A percentile compares a stretch with the other conserved stretches of the same genome.
phyloP scores from a whole-genome alignment of 2,888 invertebrate species.

The Abrostola triplasia region DNA sequence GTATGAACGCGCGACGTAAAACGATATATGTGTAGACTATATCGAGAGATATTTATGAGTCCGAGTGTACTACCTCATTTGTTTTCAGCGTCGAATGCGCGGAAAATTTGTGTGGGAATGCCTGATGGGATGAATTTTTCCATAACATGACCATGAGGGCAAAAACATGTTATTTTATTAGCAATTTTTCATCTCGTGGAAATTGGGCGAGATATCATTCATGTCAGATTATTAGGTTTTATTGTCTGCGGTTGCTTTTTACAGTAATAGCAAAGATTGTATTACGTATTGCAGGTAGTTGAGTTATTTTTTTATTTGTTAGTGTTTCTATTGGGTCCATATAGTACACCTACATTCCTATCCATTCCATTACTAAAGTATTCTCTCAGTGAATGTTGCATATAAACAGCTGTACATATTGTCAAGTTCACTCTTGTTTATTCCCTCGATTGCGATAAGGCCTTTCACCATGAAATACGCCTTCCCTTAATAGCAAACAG shows the following conservation, averaged over 20 bases:
- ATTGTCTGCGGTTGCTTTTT: neutral
- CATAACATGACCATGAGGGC: neutral
- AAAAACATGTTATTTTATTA: neutral
- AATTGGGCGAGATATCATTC: neutral
- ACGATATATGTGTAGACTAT: conserved; percentile 62
- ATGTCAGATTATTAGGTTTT: neutral
- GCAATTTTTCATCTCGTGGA: neutral
- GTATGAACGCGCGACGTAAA: conserved; percentile 67
- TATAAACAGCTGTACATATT: too few relatives aligned
- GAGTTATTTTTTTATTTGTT: too few relatives aligned
- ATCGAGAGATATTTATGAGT: conserved; percentile 61
- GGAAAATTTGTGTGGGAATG: conserved; percentile 41
- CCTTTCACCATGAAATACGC: too few relatives aligned
- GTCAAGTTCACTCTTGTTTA: too few relatives aligned
- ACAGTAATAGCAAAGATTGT: too few relatives aligned
- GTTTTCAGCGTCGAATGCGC: conserved; percentile 32
- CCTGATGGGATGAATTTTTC: neutral
- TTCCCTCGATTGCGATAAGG: too few relatives aligned
- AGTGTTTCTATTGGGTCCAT: too few relatives aligned
- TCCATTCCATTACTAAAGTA: too few relatives aligned
- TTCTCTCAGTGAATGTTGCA: too few relatives aligned
- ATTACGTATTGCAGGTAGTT: too few relatives aligned
- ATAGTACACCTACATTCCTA: too few relatives aligned
- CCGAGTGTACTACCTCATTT: conserved; percentile 57
- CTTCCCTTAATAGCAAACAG: too few relatives aligned